phyloP scores from a whole-genome alignment of 37 sponge, comb jelly and placozoan species.

The Theonella swinhoei region DNA sequence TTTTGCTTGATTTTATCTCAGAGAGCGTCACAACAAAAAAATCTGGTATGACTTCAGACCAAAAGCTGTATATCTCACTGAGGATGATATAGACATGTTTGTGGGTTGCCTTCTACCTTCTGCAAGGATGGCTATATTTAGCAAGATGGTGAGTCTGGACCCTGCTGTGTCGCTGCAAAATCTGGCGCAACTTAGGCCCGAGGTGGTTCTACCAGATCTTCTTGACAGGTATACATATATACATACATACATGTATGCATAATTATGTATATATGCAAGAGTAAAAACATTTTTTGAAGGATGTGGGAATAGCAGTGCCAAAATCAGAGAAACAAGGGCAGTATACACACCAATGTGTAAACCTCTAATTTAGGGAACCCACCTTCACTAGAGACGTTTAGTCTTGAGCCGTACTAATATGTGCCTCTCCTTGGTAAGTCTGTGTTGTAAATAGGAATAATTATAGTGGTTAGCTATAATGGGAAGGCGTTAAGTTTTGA shows the following conservation, averaged over 20 bases:
- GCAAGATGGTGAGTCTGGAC: conserved; percentile 48
- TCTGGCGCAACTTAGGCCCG: conserved; percentile 73
- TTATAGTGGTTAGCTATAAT: conserved; percentile 67
- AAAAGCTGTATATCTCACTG: conserved; percentile 58
- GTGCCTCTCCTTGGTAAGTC: no score
- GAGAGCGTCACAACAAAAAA: conserved; percentile 66
- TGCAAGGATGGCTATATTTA: conserved; percentile 80
- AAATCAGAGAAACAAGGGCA: no score
- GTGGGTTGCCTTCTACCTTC: conserved; percentile 74
- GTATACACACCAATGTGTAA: no score
- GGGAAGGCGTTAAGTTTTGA: conserved; percentile 76
- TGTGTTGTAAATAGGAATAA: background rate
- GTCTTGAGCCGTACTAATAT: background rate
- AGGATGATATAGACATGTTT: conserved; percentile 84
- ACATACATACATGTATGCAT: no score
- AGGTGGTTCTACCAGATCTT: conserved; percentile 81
- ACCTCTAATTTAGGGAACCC: background rate
- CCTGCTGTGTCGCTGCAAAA: conserved; percentile 62
- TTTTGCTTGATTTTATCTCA: conserved; percentile 9
- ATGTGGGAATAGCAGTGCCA: no score
- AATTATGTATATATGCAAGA: no score
- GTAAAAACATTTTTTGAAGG: no score
- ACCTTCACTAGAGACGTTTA: background rate
- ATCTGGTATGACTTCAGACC: conserved; percentile 74
- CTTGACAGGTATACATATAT: conserved; percentile 68